phyloP scores from a whole-genome alignment of 2,888 invertebrate species.

The Stenodera caucasica region DNA sequence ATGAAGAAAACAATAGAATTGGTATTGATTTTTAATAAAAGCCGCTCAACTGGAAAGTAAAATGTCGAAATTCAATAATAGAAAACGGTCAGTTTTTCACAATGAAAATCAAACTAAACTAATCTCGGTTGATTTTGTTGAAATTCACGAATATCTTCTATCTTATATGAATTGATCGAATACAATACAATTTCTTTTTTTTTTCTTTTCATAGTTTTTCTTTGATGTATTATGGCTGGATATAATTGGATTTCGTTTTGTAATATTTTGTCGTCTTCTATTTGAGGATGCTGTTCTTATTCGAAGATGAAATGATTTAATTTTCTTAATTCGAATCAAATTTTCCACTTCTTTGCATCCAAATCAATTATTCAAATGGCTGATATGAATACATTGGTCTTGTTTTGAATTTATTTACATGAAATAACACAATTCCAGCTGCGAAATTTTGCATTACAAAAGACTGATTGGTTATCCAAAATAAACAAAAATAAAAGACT shows the following conservation, averaged over 20 bases:
- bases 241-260: conserved; percentile 3
- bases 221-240: conserved; percentile 1
- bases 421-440: conserved; percentile 19
- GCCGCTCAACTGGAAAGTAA: background rate
- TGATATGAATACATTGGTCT: conserved; percentile 19
- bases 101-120: background rate
- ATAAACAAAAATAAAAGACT: conserved; percentile 4
- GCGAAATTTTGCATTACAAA: background rate
- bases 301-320: conserved; percentile 26
- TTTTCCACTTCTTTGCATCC: conserved; percentile 30
- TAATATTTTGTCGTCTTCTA: conserved; percentile 1
- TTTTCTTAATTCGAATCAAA: conserved; percentile 38
- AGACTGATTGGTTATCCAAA: background rate
- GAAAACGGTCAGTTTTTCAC: conserved; percentile 12
- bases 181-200: background rate
- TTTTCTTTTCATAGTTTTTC: background rate
- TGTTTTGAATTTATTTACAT: conserved; percentile 17
- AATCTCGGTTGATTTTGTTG: background rate
- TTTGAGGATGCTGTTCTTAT: conserved; percentile 5
- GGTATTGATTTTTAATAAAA: conserved; percentile 15
- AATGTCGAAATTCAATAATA: conserved; percentile 15
- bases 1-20: conserved; percentile 11
- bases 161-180: background rate
- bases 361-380: conserved; percentile 40
- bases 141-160: background rate